These are phyloP conservation scores for Antidorcas marsupialis DNA, from an alignment of 2,113 vertebrate species.

Conservation along the genomic window DNA sequence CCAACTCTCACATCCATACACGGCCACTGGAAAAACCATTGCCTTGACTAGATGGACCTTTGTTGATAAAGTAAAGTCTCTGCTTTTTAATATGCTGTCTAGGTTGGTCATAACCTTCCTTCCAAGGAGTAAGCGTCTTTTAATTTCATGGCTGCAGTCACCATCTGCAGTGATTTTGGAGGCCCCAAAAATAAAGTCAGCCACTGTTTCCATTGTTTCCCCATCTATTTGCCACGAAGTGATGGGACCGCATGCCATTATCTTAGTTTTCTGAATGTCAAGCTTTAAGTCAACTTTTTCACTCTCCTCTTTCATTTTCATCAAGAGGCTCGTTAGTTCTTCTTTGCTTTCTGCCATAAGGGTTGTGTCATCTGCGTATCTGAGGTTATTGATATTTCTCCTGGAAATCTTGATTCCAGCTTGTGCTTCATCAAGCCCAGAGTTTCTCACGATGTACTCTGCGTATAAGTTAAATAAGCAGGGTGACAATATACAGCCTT, in stretches of 20 bases:
- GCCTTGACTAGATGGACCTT: background rate
- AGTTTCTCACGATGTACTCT: background rate
- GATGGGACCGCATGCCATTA: accelerated
- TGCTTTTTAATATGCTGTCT: background rate
- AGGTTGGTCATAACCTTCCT: background rate
- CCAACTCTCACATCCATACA: background rate
- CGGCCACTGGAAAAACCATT: background rate
- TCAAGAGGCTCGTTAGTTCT: background rate
- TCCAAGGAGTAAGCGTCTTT: background rate
- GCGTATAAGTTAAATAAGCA: background rate
- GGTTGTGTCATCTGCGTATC: background rate
- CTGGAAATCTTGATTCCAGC: background rate
- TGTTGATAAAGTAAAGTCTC: background rate
- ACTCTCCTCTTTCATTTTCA: background rate
- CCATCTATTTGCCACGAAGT: background rate
- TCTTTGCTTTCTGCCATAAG: background rate
- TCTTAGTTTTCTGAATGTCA: background rate
- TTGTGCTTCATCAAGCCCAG: background rate
- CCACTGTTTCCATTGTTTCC: background rate
- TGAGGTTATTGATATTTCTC: background rate
- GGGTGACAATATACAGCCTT: background rate
- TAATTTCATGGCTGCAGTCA: background rate
- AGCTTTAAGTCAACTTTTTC: background rate
- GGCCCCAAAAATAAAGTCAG: accelerated
- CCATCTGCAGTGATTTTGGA: background rate